phyloP scores from a whole-genome alignment of 2,797 vertebrate species.

The Gallinago solitaria region DNA sequence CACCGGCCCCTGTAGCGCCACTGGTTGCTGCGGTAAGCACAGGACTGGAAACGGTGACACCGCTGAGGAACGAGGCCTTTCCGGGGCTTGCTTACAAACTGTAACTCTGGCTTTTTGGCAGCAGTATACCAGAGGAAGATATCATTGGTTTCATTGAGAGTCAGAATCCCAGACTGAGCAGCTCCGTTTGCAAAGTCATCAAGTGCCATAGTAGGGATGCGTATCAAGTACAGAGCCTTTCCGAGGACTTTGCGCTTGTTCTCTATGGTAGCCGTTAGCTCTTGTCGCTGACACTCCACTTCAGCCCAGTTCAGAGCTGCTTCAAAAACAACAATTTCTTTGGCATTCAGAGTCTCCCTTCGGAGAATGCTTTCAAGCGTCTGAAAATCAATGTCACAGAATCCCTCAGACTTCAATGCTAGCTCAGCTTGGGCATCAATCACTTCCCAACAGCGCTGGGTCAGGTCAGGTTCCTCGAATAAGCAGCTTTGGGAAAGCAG shows the following conservation, averaged over 20 bases:
- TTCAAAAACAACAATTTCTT: slow-evolving; percentile 98
- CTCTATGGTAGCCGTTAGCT: slow-evolving; percentile 88
- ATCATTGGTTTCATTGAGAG: slow-evolving; percentile 95
- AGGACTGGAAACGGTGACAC: slow-evolving; percentile 98
- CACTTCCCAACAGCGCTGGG: slow-evolving; percentile 98
- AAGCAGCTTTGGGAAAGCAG: slow-evolving; percentile 97
- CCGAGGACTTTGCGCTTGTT: slow-evolving; percentile 96
- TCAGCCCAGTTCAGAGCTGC: slow-evolving; percentile 95
- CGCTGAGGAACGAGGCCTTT: slow-evolving; percentile 92
- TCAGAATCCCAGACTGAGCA: slow-evolving; percentile 93
- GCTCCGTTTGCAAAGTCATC: slow-evolving; percentile 97
- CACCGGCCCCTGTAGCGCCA: slow-evolving; percentile 98
- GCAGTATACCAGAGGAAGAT: slow-evolving; percentile 99
- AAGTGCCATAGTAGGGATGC: slow-evolving; percentile 94
- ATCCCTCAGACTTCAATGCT: slow-evolving; percentile 94
- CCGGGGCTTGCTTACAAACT: slow-evolving; percentile 91
- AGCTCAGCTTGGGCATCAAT: slow-evolving; percentile 97
- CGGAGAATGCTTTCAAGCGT: slow-evolving; percentile 96
- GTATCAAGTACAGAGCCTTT: slow-evolving; percentile 92
- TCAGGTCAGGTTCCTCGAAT: slow-evolving; percentile 97
- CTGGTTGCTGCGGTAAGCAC: slow-evolving; percentile 97
- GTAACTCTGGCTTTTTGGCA: slow-evolving; percentile 92
- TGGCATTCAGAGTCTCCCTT: slow-evolving; percentile 96
- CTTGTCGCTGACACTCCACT: slow-evolving; percentile 94
- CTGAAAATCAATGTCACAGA: slow-evolving; percentile 96